These are phyloP conservation scores for Saturnia japonica DNA, from an alignment of 2,888 invertebrate genomes.

Conservation along the genomic window DNA sequence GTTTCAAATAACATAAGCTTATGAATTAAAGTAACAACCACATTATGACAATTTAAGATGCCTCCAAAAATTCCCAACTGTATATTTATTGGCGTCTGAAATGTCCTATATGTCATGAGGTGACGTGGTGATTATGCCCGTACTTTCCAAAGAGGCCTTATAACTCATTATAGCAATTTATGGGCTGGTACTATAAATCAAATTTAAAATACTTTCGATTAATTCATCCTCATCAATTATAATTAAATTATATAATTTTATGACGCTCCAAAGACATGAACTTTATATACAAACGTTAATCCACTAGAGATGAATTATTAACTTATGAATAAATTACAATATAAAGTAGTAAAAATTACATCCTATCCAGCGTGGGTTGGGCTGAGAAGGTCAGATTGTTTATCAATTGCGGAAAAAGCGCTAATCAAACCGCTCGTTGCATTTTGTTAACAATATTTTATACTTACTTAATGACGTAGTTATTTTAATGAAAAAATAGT, in stretches of 20 bases:
- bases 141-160: background rate
- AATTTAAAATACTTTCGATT: background rate
- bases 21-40: no score
- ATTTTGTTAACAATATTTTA: constrained; percentile 5
- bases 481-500: background rate
- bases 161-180: background rate
- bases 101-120: background rate
- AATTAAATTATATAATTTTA: background rate
- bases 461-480: background rate
- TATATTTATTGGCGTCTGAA: background rate
- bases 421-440: background rate
- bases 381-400: constrained; percentile 18
- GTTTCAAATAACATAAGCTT: no score
- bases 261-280: background rate
- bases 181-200: background rate
- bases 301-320: constrained; percentile 5
- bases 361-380: constrained; percentile 11
- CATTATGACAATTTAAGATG: no score
- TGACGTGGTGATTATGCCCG: background rate
- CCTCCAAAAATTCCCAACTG: background rate
- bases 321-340: constrained; percentile 14
- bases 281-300: background rate
- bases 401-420: constrained; percentile 21
- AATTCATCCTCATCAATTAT: background rate
- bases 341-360: constrained; percentile 8